phyloP scores from a whole-genome alignment of 2,797 vertebrate species.

The Chaetodon trifasciatus region DNA sequence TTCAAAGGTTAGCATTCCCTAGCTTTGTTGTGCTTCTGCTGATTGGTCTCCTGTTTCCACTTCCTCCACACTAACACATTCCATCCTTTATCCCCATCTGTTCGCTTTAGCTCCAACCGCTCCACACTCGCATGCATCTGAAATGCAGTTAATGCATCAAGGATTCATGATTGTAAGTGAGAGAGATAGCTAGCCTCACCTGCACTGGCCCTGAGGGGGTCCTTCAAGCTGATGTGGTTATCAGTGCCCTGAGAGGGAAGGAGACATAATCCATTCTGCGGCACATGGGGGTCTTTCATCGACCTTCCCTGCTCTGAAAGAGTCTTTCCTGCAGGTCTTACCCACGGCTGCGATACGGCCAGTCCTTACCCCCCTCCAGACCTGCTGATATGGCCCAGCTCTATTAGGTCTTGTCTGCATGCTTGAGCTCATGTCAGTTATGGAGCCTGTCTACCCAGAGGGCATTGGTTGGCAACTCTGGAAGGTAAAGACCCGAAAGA shows the following conservation, averaged over 20 bases:
- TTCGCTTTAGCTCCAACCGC: constrained; percentile 50
- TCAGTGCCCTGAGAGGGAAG: constrained; percentile 80
- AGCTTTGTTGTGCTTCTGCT: constrained; percentile 70
- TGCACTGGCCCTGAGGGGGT: constrained; percentile 77
- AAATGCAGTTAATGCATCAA: constrained; percentile 79
- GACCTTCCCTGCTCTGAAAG: constrained; percentile 77
- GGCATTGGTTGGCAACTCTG: constrained; percentile 67
- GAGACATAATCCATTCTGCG: constrained; percentile 84
- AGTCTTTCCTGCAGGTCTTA: constrained; percentile 75
- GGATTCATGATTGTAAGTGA: constrained; percentile 77
- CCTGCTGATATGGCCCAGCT: constrained; percentile 75
- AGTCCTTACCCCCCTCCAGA: constrained; percentile 66
- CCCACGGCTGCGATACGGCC: constrained; percentile 71
- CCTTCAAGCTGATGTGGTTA: constrained; percentile 84
- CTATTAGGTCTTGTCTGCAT: constrained; percentile 78
- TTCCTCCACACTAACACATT: constrained; percentile 66
- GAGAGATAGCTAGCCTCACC: constrained; percentile 78
- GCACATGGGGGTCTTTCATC: constrained; percentile 83
- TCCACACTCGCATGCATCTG: constrained; percentile 59
- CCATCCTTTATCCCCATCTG: constrained; percentile 69
- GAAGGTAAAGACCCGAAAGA: constrained; percentile 72
- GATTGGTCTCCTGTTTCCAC: constrained; percentile 78
- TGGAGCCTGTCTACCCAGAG: constrained; percentile 68
- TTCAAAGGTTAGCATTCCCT: constrained; percentile 77
- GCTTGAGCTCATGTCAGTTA: constrained; percentile 76